A percentile compares a stretch with the other conserved stretches of the same genome.
Conservation (phyloP, 1,140 invertebrate species). For the Lycorma delicatula region DNA sequence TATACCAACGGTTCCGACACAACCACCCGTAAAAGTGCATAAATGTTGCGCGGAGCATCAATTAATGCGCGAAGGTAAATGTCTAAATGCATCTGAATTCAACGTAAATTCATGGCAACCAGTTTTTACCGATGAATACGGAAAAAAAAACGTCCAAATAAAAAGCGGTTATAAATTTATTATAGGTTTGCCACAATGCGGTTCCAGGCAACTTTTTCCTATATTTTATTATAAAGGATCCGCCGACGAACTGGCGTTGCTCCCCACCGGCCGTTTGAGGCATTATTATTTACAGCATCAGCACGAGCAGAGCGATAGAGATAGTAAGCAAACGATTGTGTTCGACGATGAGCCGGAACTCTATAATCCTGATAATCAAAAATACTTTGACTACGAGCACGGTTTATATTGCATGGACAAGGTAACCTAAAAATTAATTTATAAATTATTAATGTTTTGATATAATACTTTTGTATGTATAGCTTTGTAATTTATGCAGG, state of each 20-base stretch:
- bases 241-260: slow-evolving; percentile 51
- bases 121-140: slow-evolving; percentile 43
- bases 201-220: slow-evolving; percentile 54
- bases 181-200: slow-evolving; percentile 60
- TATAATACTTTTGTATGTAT: neutral
- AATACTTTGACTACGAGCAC: slow-evolving; percentile 58
- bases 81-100: slow-evolving; percentile 48
- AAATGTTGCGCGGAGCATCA: slow-evolving; percentile 70
- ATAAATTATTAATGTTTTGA: neutral
- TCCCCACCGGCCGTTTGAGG: slow-evolving; percentile 56
- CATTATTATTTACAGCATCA: slow-evolving; percentile 48
- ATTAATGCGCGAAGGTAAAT: slow-evolving; percentile 54
- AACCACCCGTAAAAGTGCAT: slow-evolving; percentile 39
- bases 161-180: slow-evolving; percentile 36
- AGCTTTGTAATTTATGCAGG: too few species aligned
- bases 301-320: slow-evolving; percentile 37
- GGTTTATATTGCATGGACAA: slow-evolving; percentile 73
- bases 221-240: slow-evolving; percentile 56
- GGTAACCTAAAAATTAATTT: too few species aligned
- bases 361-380: slow-evolving; percentile 40
- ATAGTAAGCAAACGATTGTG: slow-evolving; percentile 13
- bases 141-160: slow-evolving; percentile 7
- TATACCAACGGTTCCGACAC: slow-evolving; percentile 14
- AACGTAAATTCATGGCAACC: slow-evolving; percentile 49
- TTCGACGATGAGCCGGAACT: slow-evolving; percentile 31